A percentile compares a stretch with the other conserved stretches of the same genome.
These are phyloP conservation scores for Coreius guichenoti DNA, from an alignment of 2,797 vertebrate genomes.

Conservation along the genomic window DNA sequence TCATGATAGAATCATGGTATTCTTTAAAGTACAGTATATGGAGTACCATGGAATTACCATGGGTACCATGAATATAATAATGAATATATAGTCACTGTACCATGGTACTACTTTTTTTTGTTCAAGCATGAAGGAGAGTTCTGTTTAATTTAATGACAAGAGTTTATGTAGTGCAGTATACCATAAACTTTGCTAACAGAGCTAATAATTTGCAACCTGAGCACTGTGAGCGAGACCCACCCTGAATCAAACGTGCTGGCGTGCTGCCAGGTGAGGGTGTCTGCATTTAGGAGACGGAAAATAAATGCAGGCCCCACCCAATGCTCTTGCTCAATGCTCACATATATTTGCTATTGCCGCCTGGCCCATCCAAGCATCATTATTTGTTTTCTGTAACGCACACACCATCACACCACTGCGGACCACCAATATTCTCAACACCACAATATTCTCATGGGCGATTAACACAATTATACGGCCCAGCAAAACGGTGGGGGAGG, in stretches of 20 bases:
- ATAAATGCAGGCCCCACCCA: constrained; percentile 74
- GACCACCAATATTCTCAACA: constrained; percentile 22
- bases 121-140: background rate
- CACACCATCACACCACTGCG: constrained; percentile 44
- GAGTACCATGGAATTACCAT: no score
- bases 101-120: background rate
- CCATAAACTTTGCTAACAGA: constrained; percentile 32
- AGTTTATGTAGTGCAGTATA: background rate
- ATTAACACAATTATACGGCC: constrained; percentile 42
- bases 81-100: background rate
- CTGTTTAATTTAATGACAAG: background rate
- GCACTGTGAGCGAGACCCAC: constrained; percentile 38
- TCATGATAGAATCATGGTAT: background rate
- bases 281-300: constrained; percentile 66
- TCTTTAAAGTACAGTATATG: background rate
- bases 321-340: constrained; percentile 47
- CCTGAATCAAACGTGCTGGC: constrained; percentile 62
- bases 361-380: constrained; percentile 31
- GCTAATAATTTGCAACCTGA: constrained; percentile 37
- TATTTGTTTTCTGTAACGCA: constrained; percentile 54
- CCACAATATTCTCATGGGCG: constrained; percentile 19
- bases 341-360: constrained; percentile 44
- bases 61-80: background rate
- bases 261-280: constrained; percentile 72
- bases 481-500: background rate